A percentile compares a stretch with the other conserved stretches of the same genome.
Conservation (phyloP, 2,113 vertebrate genomes). For the Pygoscelis adeliae region DNA sequence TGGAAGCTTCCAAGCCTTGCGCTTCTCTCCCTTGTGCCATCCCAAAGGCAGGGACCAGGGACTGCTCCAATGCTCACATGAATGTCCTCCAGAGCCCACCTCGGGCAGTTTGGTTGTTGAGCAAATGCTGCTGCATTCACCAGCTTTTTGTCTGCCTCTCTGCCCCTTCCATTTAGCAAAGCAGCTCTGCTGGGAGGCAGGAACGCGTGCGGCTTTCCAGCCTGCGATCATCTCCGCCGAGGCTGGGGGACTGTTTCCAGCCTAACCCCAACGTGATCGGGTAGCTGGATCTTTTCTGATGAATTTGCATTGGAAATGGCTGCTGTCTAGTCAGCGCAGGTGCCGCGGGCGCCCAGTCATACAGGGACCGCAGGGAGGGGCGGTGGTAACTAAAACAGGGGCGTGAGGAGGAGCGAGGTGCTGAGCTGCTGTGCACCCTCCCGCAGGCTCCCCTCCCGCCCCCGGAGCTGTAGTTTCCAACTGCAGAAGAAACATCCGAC, state of each 20-base stretch:
- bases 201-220: neutral
- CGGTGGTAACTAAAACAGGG: neutral
- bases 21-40: neutral
- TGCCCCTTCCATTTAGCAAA: neutral
- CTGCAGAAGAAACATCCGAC: neutral
- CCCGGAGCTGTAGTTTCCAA: neutral
- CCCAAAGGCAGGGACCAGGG: neutral
- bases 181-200: neutral
- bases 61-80: fast-evolving
- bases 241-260: neutral
- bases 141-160: neutral
- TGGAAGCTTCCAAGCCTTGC: neutral
- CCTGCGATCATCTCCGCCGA: neutral
- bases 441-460: fast-evolving
- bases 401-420: neutral
- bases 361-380: fast-evolving
- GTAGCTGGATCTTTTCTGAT: neutral
- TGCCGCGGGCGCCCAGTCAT: neutral
- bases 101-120: neutral
- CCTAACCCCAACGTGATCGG: fast-evolving
- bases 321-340: neutral
- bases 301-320: neutral
- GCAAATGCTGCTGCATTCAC: neutral
- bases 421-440: neutral
- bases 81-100: neutral